phyloP scores from a whole-genome alignment of 2,113 vertebrate species.

The Hystrix cristata region DNA sequence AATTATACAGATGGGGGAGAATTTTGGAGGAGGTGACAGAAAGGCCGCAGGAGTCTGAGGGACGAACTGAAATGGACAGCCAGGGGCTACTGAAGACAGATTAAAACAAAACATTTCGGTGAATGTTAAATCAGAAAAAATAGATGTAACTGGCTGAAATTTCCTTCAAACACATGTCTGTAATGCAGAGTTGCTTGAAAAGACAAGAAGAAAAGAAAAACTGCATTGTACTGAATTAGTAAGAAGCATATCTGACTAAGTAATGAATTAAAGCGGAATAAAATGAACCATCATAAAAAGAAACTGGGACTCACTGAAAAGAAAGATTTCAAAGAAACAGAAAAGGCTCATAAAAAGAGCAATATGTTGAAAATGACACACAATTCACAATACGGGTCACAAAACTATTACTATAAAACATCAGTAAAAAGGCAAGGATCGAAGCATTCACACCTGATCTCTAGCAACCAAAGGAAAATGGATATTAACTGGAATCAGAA shows the following conservation, averaged over 20 bases:
- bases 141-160: background rate
- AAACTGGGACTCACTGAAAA: background rate
- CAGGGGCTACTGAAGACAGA: background rate
- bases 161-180: background rate
- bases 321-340: conserved; percentile 19
- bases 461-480: background rate
- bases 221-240: background rate
- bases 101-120: background rate
- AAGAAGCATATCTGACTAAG: conserved; percentile 4
- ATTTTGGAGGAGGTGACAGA: background rate
- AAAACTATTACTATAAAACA: background rate
- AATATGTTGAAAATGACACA: background rate
- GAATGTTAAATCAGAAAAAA: background rate
- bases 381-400: background rate
- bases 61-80: background rate
- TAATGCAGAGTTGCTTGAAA: conserved; percentile 20
- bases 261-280: conserved; percentile 19
- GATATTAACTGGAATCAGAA: background rate
- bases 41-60: background rate
- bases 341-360: background rate
- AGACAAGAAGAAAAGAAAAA: background rate
- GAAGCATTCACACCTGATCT: background rate
- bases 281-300: background rate
- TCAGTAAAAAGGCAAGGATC: background rate
- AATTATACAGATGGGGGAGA: background rate